Evolutionary conservation across 1,140 invertebrate species (phyloP).

Genomic region (Rhagoletis zephyria): DNA sequence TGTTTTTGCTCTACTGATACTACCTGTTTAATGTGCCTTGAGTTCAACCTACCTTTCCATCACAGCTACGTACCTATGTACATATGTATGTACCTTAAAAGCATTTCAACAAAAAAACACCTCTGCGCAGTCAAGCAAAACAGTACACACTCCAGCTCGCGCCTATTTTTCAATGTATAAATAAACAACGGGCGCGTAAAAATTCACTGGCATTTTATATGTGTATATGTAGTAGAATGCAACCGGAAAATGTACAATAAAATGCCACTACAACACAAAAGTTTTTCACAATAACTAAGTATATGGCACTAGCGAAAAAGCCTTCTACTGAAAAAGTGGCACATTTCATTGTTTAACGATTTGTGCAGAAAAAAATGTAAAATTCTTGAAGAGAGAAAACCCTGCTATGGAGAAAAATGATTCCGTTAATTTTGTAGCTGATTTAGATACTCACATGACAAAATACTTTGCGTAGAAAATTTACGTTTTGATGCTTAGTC

Average conservation of each 20-base stretch:
- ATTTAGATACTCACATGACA: too few species aligned
- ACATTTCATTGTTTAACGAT: conserved; percentile 11
- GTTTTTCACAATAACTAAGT: not conserved
- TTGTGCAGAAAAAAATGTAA: not conserved
- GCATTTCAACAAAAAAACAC: too few species aligned
- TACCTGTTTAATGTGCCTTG: too few species aligned
- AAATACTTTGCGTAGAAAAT: too few species aligned
- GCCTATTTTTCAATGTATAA: not conserved
- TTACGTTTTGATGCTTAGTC: too few species aligned
- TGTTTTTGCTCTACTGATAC: too few species aligned
- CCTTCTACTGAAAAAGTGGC: not conserved
- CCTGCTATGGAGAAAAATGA: too few species aligned
- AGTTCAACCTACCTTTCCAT: too few species aligned
- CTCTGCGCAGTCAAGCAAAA: too few species aligned
- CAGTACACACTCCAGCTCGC: not conserved
- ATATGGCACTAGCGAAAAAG: not conserved
- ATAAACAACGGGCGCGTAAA: not conserved
- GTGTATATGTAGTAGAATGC: not conserved
- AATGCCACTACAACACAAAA: not conserved
- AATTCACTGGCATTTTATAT: not conserved
- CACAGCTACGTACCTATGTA: too few species aligned
- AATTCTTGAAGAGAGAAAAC: too few species aligned
- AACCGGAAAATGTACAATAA: not conserved
- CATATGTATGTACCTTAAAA: not conserved
- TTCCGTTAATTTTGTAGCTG: too few species aligned